Base-by-base conservation (phyloP, 2,888 invertebrate genomes). In the Monochamus alternatus region DNA sequence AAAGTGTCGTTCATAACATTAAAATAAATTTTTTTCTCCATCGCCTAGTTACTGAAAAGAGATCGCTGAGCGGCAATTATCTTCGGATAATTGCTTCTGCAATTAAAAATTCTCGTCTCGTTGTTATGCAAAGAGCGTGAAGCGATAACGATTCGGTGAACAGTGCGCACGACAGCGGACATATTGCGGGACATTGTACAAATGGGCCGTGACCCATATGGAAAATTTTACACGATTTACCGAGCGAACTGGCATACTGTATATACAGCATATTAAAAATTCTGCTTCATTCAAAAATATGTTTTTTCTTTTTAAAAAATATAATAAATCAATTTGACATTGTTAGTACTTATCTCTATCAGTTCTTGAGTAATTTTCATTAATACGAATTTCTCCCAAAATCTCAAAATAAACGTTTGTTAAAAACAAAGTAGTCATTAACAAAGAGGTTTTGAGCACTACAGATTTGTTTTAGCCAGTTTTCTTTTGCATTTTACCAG, bases 141-240 rank as follows among this genome's bases (percentile, higher is more conserved):
- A 58, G 74, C 69, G 74, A 74, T 74, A 76, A 78, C 76, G 59
- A 62, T 76, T 74, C 76, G 67, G 65, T 70, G 67, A 75, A 55
- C 14, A 55, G 55, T 55, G 55, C 3, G 55, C 55, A 5, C 22
- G 55, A 55, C 55, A 14, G 75, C 73, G 62, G 78, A 78, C 80
- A 80, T 73, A 80, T 80, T 78, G 77, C 77, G 59, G 65, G 72
- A 65, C 43, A 73, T 55, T 72, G 51, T 10, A 59, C 38, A 62
- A 68, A 74, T 68, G 59, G 55, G n/a, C 52, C 62, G 55, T 43
- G 74, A 74, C 72, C 52, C 32, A 74, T 55, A 63, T 14, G 52
- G 47, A 51, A 52, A 67, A 73, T 67, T 43, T 73, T 38, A 73
- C 66, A 59, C 44, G 73, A 60, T 73, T 73, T 73, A n/a, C 66